These are phyloP conservation scores for Lasioglossum figueresi DNA, from an alignment of 2,888 invertebrate species.

Conservation along the genomic window DNA sequence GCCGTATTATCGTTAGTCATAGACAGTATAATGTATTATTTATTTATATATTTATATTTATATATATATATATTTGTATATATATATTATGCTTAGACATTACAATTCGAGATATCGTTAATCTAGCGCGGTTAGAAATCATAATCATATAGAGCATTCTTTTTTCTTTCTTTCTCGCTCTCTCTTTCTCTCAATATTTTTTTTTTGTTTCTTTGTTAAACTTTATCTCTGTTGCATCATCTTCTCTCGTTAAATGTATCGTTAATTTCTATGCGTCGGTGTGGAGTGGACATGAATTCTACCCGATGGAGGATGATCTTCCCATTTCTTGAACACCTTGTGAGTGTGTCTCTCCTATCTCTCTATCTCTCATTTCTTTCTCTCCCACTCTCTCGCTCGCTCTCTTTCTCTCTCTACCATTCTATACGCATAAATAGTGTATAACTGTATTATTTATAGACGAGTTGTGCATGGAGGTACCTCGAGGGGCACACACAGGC, in stretches of 20 bases:
- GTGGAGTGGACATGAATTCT: slow-evolving; percentile 67
- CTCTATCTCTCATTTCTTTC: slow-evolving; percentile 6
- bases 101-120: slow-evolving; percentile 68
- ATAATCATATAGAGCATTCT: slow-evolving; percentile 60
- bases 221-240: slow-evolving; percentile 16
- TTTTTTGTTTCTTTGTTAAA: slow-evolving; percentile 10
- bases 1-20: slow-evolving; percentile 59
- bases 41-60: slow-evolving; percentile 35
- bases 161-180: slow-evolving; percentile 13
- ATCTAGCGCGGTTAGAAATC: slow-evolving; percentile 68
- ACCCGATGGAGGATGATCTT: slow-evolving; percentile 61
- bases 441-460: slow-evolving; percentile 78
- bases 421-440: slow-evolving; percentile 77
- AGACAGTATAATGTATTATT: slow-evolving; percentile 64
- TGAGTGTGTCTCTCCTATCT: not conserved
- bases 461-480: slow-evolving; percentile 79
- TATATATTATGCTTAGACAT: slow-evolving; percentile 58
- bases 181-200: not conserved
- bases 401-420: slow-evolving; percentile 25
- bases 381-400: slow-evolving; percentile 30
- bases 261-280: slow-evolving; percentile 64
- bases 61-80: slow-evolving; percentile 42
- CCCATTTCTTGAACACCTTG: slow-evolving; percentile 14
- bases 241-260: slow-evolving; percentile 55
- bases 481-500: slow-evolving; percentile 58